Evolutionary conservation across 2,888 invertebrate species (phyloP).

Genomic region (Meghimatium bilineatum): DNA sequence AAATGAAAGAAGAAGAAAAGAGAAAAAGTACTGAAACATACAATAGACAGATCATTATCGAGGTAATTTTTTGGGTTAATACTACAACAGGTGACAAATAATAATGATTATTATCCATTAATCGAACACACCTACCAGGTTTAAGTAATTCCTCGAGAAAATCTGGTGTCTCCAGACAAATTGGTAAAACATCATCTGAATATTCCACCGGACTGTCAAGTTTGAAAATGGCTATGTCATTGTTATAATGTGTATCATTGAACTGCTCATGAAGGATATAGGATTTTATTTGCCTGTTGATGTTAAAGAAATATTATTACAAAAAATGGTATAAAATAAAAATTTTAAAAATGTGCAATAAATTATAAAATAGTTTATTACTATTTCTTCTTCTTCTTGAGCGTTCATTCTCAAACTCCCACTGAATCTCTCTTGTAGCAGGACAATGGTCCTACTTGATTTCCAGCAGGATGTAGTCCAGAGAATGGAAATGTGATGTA

Average conservation of each 20-base stretch:
- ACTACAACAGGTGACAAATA: too few species aligned
- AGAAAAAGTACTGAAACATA: too few species aligned
- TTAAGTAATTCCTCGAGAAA: slow-evolving; percentile 54
- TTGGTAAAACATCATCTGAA: slow-evolving; percentile 56
- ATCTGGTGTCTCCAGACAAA: slow-evolving; percentile 55
- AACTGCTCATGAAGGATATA: slow-evolving; percentile 56
- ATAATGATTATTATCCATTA: not conserved
- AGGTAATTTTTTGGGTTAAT: too few species aligned
- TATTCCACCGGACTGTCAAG: slow-evolving; percentile 57
- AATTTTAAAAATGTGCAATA: too few species aligned
- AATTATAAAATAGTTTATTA: not conserved
- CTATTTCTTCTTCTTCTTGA: not conserved
- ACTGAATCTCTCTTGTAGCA: too few species aligned
- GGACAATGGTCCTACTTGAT: too few species aligned
- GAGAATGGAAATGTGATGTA: too few species aligned
- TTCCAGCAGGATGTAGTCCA: too few species aligned
- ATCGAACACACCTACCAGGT: slow-evolving; percentile 19
- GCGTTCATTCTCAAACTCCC: too few species aligned
- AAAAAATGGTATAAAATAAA: not conserved
- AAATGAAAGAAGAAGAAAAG: too few species aligned
- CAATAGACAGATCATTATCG: too few species aligned
- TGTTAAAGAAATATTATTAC: not conserved
- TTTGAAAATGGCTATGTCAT: slow-evolving; percentile 63
- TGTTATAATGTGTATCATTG: slow-evolving; percentile 55
- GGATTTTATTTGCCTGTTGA: slow-evolving; percentile 47